Evolutionary conservation across 2,888 invertebrate species (phyloP).

Genomic region (Pyrrhia umbra): DNA sequence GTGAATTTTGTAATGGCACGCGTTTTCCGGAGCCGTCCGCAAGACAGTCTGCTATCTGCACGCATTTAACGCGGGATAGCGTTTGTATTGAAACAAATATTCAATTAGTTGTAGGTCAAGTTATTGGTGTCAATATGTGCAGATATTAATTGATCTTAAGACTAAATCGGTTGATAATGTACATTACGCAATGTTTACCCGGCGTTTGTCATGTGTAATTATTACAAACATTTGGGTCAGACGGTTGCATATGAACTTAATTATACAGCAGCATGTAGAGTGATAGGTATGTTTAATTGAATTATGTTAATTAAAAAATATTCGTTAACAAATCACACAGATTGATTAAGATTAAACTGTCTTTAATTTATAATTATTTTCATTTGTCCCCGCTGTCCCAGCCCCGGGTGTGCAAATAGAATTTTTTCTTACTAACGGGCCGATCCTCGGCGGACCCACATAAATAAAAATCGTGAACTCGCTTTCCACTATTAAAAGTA

Average conservation of each 20-base stretch:
- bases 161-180: constrained; percentile 23
- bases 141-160: constrained; percentile 23
- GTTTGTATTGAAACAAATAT: constrained; percentile 32
- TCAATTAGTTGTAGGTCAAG: constrained; percentile 54
- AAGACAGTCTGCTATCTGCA: constrained; percentile 41
- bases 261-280: constrained; percentile 17
- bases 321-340: constrained; percentile 2
- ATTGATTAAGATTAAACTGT: constrained; percentile 1
- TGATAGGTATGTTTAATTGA: background rate
- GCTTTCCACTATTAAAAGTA: no score
- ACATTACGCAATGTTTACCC: constrained; percentile 7
- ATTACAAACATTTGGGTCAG: constrained; percentile 36
- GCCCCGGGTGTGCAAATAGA: no score
- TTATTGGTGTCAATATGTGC: constrained; percentile 35
- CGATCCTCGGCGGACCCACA: no score
- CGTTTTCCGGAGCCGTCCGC: constrained; percentile 76
- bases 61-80: constrained; percentile 10
- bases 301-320: constrained; percentile 5
- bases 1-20: constrained; percentile 84
- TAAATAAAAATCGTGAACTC: no score
- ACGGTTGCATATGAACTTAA: constrained; percentile 8
- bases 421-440: no score
- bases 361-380: background rate
- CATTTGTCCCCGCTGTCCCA: background rate
- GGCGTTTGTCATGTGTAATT: background rate